Evolutionary conservation across 2,797 vertebrate genomes (phyloP), one percentile per base, ranked within the genome.

Genomic region (Gymnocypris eckloni): DNA sequence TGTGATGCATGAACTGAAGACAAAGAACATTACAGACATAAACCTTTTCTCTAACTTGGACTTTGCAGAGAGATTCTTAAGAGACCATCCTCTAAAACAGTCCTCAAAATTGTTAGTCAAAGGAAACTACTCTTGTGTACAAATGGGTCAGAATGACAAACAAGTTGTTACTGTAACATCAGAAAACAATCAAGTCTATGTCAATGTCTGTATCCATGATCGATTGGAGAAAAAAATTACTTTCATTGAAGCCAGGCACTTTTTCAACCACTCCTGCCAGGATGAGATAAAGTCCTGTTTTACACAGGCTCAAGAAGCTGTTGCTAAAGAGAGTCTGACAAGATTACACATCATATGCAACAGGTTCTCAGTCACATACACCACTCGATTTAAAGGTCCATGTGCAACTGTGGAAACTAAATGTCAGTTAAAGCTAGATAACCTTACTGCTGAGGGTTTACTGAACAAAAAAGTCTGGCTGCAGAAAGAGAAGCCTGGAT

Each of bases 311-410:
- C 48, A 41, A 52, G 5, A 75, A 22, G n/a, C 33, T 6, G 2
- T 76, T 45, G 7, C 39, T 66, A 37, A 54, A 13, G 8, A 28
- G 1, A 4, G 1, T 43, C 8, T 67, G 22, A 0, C 13, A n/a
- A 15, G n/a, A 22, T 16, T 86, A 37, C 2, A 59, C 7, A 54
- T 86, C 11, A 76, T 1, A 66, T 86, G 78, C 39, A 86, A 81
- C 70, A 67, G 70, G 71, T 81, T 86, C 71, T 39, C 79, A 28
- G 1, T 86, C 22, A 28, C 9, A 6, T 86, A 81, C 22, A 33
- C 3, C 25, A 3, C 3, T 0, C 0, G 0, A 6, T 28, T 0
- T 41, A 0, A 0, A 0, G 0, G 0, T 33, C 2, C 0, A 54
- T 0, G 8, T 0, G 2, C 13, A 81, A 86, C 33, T 33, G 71